These are phyloP conservation scores for Acrocephalus arundinaceus DNA, from an alignment of 2,113 vertebrate genomes.

Conservation along the genomic window DNA sequence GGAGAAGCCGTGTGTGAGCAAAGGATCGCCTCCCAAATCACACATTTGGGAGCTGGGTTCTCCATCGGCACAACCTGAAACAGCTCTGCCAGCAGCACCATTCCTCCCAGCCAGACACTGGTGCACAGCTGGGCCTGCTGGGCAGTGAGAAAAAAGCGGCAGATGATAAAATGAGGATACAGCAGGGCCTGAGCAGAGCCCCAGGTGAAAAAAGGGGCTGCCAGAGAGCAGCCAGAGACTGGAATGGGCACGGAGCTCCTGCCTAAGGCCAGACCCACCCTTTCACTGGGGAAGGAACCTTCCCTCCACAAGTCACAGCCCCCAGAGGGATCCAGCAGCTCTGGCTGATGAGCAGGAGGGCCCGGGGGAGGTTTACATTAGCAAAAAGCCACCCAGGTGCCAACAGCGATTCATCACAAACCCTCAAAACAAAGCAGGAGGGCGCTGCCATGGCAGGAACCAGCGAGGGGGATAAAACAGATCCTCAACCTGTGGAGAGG, in stretches of 20 bases:
- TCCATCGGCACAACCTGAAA: neutral
- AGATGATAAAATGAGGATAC: neutral
- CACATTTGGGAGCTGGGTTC: accelerated
- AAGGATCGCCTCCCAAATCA: neutral
- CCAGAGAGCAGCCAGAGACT: neutral
- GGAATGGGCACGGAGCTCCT: neutral
- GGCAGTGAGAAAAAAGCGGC: neutral
- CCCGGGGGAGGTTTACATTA: conserved; percentile 1
- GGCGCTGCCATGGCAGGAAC: neutral
- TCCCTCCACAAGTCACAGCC: accelerated
- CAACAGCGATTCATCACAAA: neutral
- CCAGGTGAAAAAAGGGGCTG: neutral
- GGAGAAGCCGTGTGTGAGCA: neutral
- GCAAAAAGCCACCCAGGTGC: neutral
- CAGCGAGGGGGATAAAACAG: neutral
- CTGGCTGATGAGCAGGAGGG: neutral
- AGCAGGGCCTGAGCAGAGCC: neutral
- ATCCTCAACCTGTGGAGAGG: neutral
- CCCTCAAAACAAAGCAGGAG: neutral
- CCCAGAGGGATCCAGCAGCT: neutral
- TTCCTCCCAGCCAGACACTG: neutral
- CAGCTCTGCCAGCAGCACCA: neutral
- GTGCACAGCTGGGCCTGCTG: neutral
- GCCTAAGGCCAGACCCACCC: neutral
- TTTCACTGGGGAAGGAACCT: neutral